Base-by-base conservation (phyloP, 2,797 vertebrate species). In the Scyliorhinus canicula region DNA sequence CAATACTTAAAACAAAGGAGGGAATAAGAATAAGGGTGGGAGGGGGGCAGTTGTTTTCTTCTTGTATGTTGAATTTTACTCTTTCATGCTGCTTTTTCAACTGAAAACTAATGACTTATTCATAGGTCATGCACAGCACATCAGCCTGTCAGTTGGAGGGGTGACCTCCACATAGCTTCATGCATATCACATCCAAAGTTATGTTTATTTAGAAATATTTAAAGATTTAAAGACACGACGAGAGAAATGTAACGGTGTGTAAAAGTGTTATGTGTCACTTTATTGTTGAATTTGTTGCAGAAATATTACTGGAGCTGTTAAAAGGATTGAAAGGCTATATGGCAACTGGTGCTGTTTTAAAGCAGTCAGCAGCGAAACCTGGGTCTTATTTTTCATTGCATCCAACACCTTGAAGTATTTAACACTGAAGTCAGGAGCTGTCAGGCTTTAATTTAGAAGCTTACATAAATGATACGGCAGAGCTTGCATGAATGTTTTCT, bases 401-500 rank as follows among this genome's bases (percentile, higher is more conserved):
- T 69, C 21, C 60, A 28, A 93, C 65, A 93, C 69, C 44, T 69
- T 93, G 65, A 71, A 93, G 65, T 47, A 93, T 71, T 93, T 93
- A 93, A 47, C 26, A 50, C 24, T 50, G 6, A n/a, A 67, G 63
- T 69, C 44, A 26, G 47, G 44, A 67, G 63, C 65, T 93, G 40
- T 31, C 50, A 69, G 60, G 2, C 26, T 93, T 50, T 65, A 60
- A 93, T 93, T 93, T 69, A 71, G 63, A 28, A 69, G 63, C 40
- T 31, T 31, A 26, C 6, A 71, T 69, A 69, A 93, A 50, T 93
- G 40, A 67, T 47, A 31, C 44, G 19, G 28, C 88, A 65, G 88
- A 44, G 5, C 28, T 50, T 31, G 47, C 28, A 26, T 28, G 31
- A 69, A 44, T 14, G 44, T 50, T 47, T 93, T 69, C 40, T 6